Evolutionary conservation across 92 coral and sea anemone species (phyloP).

Genomic region (Micromussa lordhowensis): DNA sequence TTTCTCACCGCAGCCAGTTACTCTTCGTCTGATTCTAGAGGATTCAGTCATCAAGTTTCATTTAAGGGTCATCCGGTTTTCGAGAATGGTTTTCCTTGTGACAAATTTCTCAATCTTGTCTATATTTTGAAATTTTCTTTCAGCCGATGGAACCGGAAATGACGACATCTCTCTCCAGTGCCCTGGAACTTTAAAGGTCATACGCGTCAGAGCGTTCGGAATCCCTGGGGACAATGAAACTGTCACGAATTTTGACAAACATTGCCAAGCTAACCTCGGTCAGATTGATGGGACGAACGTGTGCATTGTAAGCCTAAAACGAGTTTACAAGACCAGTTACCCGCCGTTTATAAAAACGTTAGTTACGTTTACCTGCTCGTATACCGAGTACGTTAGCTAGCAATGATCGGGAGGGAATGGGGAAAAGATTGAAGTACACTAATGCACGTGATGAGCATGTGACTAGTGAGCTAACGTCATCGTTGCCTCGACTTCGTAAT

Average conservation of each 20-base stretch:
- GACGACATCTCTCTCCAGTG: conserved; percentile 84
- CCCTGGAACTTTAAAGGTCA: conserved; percentile 66
- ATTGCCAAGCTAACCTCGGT: conserved; percentile 69
- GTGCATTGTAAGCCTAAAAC: conserved; percentile 79
- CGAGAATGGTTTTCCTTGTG: no score
- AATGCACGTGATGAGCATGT: conserved; percentile 7
- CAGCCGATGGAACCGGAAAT: conserved; percentile 79
- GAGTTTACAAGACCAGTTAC: conserved; percentile 78
- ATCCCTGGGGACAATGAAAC: conserved; percentile 76
- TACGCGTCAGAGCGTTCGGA: conserved; percentile 74
- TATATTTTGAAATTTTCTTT: not conserved
- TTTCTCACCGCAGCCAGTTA: no score
- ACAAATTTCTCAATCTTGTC: no score
- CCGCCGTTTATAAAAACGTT: conserved; percentile 75
- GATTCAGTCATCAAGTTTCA: no score
- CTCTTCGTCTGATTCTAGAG: no score
- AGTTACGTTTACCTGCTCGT: conserved; percentile 68
- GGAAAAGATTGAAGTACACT: not conserved
- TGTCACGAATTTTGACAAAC: conserved; percentile 67
- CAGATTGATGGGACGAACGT: conserved; percentile 68
- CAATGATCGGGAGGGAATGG: not conserved
- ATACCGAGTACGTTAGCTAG: conserved; percentile 41
- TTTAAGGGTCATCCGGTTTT: no score
- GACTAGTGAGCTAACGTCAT: not conserved
- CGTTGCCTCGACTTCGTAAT: not conserved